Evolutionary conservation across 1,140 invertebrate genomes (phyloP).

Genomic region (Lysiphlebus fabarum): DNA sequence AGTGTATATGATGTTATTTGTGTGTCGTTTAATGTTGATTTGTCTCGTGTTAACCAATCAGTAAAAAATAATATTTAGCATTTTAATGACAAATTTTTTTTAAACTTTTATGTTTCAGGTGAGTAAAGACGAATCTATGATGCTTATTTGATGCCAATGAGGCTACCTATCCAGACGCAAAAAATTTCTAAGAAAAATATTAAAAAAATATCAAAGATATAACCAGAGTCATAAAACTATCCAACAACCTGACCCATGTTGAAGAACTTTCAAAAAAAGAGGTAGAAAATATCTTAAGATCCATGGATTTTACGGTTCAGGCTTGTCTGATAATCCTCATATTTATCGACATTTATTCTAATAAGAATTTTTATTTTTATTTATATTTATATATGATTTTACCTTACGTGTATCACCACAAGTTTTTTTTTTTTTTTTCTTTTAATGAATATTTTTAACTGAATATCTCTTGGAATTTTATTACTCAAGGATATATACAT

Average conservation of each 20-base stretch:
- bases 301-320: slow-evolving; percentile 29
- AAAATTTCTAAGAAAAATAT: neutral
- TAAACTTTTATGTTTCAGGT: slow-evolving; percentile 37
- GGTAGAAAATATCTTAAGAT: slow-evolving; percentile 14
- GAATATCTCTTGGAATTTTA: slow-evolving; percentile 5
- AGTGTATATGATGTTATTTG: neutral
- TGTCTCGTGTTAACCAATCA: slow-evolving; percentile 3
- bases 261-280: slow-evolving; percentile 6
- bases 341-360: slow-evolving; percentile 40
- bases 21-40: neutral
- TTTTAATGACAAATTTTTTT: too few species aligned
- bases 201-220: slow-evolving; percentile 25
- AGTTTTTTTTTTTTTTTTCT: slow-evolving; percentile 13
- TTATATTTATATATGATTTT: neutral
- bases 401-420: slow-evolving; percentile 10
- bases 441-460: slow-evolving; percentile 7
- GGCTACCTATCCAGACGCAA: neutral
- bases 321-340: slow-evolving; percentile 35
- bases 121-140: slow-evolving; percentile 27
- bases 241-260: slow-evolving; percentile 7
- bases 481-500: neutral
- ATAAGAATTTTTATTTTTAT: slow-evolving; percentile 15
- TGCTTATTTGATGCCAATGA: neutral
- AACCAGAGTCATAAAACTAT: slow-evolving; percentile 37
- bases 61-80: slow-evolving; percentile 12